A percentile compares a stretch with the other conserved stretches of the same genome.
Conservation (phyloP, 2,888 invertebrate genomes). For the Chrysopilus asiliformis region DNA sequence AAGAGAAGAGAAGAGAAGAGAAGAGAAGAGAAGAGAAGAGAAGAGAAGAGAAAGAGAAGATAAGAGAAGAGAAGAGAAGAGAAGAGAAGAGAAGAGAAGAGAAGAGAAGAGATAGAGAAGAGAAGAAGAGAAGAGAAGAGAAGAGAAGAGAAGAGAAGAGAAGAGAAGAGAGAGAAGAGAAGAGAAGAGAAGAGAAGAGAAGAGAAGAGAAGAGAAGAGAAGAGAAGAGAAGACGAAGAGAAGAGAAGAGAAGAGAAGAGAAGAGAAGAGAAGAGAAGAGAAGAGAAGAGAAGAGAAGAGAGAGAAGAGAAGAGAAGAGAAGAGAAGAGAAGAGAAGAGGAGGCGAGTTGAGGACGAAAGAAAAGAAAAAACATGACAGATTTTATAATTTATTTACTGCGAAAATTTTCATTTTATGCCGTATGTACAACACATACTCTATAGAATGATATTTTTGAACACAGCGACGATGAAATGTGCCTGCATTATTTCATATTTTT, state of each 20-base stretch:
- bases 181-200: background rate
- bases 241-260: background rate
- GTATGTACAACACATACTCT: too few relatives aligned
- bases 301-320: background rate
- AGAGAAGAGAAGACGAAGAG: background rate
- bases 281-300: background rate
- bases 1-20: background rate
- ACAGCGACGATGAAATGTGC: too few relatives aligned
- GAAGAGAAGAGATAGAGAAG: background rate
- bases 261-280: background rate
- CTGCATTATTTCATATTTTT: too few relatives aligned
- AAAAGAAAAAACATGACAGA: too few relatives aligned
- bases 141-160: background rate
- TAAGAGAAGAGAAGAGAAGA: background rate
- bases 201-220: background rate
- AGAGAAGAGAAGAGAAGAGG: too few relatives aligned
- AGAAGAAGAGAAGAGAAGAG: background rate
- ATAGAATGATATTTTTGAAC: too few relatives aligned
- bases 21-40: background rate
- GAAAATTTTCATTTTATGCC: too few relatives aligned
- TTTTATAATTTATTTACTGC: too few relatives aligned
- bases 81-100: background rate
- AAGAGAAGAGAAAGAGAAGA: background rate
- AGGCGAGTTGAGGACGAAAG: too few relatives aligned
- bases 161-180: background rate